Base-by-base conservation (phyloP, 1,140 invertebrate genomes). In the Drepana arcuata region DNA sequence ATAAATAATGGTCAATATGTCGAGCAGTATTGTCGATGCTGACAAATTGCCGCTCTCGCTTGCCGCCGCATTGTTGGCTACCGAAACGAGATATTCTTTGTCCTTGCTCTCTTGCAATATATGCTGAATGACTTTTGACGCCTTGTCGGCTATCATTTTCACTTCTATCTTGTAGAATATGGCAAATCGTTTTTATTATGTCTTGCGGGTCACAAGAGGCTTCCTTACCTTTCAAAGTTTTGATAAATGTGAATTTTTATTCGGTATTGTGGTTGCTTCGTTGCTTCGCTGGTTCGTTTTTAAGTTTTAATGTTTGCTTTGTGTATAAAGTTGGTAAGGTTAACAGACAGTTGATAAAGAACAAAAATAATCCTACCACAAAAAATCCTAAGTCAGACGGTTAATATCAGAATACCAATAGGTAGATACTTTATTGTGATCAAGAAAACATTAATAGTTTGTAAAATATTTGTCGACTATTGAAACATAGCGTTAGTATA, bases 1-100 rank as follows among this genome's bases (percentile, higher is more conserved):
- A 79, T 82, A 82, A 78, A 82, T 82, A 78, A 80, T 79, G 74
- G 72, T 68, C 74, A 78, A 75, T 78, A 77, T 69, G 70, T 73
- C 73, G 70, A 44, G 45, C 58, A 48, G 63, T 37, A 71, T 82
- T 79, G 78, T 82, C 74, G 72, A 75, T 62, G 44, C 69, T 82
- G 78, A 82, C 78, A 82, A 82, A 82, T 79, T 79, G 66, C 64
- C 56, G 42, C 59, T 68, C 68, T 64, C 65, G 68, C 63, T 66
- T 54, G 64, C 70, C 60, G 66, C 64, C 61, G 58, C 59, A 75
- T 80, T 81, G 77, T 78, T 56, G 50, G 58, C 69, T 68, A 63
- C 73, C 48, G 69, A 65, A 52, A 50, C 57, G 46, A 36, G 54
- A 48, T n/a, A n/a, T 43, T 59, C 65, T 73, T 79, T 75, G 68